These are phyloP conservation scores for Eugnorisma glareosa DNA, from an alignment of 2,888 invertebrate genomes.

Conservation along the genomic window DNA sequence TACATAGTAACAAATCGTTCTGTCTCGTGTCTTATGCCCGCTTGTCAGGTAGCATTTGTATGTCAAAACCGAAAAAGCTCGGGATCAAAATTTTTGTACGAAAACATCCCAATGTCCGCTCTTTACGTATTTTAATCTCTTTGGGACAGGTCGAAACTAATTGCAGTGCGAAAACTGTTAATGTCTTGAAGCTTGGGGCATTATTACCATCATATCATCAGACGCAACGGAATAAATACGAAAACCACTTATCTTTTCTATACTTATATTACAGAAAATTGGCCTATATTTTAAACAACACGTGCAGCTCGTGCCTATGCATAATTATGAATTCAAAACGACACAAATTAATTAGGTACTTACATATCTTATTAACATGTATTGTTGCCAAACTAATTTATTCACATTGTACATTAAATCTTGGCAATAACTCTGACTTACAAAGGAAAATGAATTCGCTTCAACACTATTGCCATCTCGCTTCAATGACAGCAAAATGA, in stretches of 20 bases:
- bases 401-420: conserved; percentile 13
- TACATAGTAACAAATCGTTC: too few relatives aligned
- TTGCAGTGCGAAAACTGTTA: too few relatives aligned
- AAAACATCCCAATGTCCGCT: too few relatives aligned
- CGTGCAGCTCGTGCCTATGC: conserved; percentile 28
- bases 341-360: conserved; percentile 29
- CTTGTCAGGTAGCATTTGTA: too few relatives aligned
- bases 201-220: background rate
- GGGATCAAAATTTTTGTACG: too few relatives aligned
- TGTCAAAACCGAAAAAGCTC: too few relatives aligned
- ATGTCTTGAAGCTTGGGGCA: background rate
- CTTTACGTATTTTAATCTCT: too few relatives aligned
- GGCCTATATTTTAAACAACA: conserved; percentile 29
- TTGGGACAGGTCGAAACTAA: too few relatives aligned
- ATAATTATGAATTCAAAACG: conserved; percentile 38
- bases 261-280: background rate
- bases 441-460: background rate
- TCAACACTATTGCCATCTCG: conserved; percentile 14
- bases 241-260: background rate
- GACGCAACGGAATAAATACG: background rate
- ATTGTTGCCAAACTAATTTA: conserved; percentile 31
- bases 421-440: background rate
- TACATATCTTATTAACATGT: background rate
- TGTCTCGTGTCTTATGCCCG: too few relatives aligned
- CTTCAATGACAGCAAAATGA: conserved; percentile 37